phyloP scores from a whole-genome alignment of 2,888 invertebrate species.

The Ypsolopha scabrella region DNA sequence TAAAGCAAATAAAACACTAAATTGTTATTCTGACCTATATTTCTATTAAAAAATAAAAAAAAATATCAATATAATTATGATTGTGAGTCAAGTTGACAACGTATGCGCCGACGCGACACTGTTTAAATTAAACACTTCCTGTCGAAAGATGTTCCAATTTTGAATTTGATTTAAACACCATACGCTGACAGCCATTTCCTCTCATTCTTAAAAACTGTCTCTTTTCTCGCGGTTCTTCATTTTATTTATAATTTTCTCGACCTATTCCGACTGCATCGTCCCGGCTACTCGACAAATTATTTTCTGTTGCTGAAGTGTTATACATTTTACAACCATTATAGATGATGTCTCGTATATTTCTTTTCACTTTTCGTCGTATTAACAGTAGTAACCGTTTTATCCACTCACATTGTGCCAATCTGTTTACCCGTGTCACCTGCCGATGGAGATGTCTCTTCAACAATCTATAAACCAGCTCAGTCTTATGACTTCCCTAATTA shows the following conservation, averaged over 20 bases:
- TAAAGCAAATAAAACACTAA: background rate
- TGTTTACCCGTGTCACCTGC: background rate
- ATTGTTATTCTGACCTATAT: background rate
- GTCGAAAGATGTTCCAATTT: conserved; percentile 65
- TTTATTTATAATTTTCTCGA: conserved; percentile 27
- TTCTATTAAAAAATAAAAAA: background rate
- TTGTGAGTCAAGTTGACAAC: conserved; percentile 21
- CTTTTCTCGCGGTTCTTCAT: conserved; percentile 24
- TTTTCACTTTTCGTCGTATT: background rate
- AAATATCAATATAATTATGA: background rate
- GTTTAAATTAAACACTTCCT: conserved; percentile 59
- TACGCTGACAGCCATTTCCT: conserved; percentile 61
- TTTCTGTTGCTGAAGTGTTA: conserved; percentile 4
- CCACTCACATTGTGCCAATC: background rate
- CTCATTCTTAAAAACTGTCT: conserved; percentile 37
- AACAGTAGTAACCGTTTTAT: background rate
- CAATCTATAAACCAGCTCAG: background rate
- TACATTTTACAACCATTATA: background rate
- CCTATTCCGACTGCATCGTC: conserved; percentile 17
- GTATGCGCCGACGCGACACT: conserved; percentile 29
- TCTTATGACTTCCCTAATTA: background rate
- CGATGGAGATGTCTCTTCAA: background rate
- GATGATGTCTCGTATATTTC: background rate
- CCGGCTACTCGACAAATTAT: conserved; percentile 35
- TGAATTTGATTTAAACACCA: conserved; percentile 60